Evolutionary conservation across 2,797 vertebrate species (phyloP).

Genomic region (Xiphophorus birchmanni): DNA sequence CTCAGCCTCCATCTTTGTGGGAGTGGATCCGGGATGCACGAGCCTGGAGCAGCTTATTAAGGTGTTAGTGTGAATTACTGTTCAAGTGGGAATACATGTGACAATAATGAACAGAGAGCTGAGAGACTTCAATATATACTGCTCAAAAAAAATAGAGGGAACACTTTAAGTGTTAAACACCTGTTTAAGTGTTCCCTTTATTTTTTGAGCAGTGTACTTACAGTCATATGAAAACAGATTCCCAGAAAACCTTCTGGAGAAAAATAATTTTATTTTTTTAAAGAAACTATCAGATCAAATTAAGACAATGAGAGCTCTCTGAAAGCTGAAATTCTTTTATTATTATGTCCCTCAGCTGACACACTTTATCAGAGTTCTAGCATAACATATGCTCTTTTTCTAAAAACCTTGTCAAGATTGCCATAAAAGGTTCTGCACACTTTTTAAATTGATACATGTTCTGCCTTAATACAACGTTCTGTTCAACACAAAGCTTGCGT

Average conservation of each 20-base stretch:
- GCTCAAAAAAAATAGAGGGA: no score
- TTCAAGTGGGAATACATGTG: slow-evolving; percentile 35
- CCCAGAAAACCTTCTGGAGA: background rate
- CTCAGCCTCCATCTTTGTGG: slow-evolving; percentile 10
- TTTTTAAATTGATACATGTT: background rate
- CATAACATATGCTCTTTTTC: background rate
- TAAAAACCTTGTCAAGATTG: background rate
- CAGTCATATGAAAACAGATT: background rate
- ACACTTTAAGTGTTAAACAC: no score
- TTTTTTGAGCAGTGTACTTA: no score
- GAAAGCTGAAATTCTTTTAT: background rate
- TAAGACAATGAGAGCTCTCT: background rate
- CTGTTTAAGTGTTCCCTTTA: no score
- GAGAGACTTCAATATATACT: background rate
- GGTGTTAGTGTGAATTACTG: slow-evolving; percentile 31
- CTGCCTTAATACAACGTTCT: background rate
- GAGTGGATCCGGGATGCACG: slow-evolving; percentile 5
- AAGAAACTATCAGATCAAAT: background rate
- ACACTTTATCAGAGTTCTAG: background rate
- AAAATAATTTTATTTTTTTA: background rate
- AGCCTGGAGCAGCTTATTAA: background rate
- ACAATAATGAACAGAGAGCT: slow-evolving; percentile 36
- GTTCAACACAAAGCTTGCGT: background rate
- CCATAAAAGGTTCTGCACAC: background rate
- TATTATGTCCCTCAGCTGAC: background rate